Evolutionary conservation across 1,140 invertebrate genomes (phyloP), one percentile per base, ranked within the genome.

Genomic region (Bradynema listronoti): DNA sequence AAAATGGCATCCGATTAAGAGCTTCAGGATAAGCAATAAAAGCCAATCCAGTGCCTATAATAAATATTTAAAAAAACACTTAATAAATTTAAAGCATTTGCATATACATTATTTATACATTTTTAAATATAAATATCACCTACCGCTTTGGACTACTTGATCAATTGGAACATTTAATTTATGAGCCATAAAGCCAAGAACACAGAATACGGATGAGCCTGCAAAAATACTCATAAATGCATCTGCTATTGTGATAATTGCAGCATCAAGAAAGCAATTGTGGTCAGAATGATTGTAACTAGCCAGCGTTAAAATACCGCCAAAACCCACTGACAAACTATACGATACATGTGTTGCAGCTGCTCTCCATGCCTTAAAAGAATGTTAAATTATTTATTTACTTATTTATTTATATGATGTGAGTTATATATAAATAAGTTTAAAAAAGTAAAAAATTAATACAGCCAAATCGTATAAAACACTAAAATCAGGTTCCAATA

Each of bases 381-480:
- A 2, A 75, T 24, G 53, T 58, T 63, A 54, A 86, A 89, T 0
- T 85, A 68, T 33, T 91, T 88, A 6, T 89, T 89, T 43, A 86
- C 80, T 0, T 74, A 78, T 1, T 88, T 86, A 0, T 88, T 88
- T 4, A 78, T 1, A 87, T 88, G 1, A 83, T 81, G 62, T 86
- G n/a, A n/a, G n/a, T n/a, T n/a, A n/a, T n/a, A n/a, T n/a, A n/a
- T n/a, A n/a, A n/a, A n/a, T n/a, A n/a, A n/a, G n/a, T n/a, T n/a
- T n/a, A n/a, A n/a, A n/a, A n/a, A n/a, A n/a, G n/a, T n/a, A n/a
- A n/a, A n/a, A n/a, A n/a, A n/a, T n/a, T n/a, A n/a, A n/a, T n/a
- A n/a, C n/a, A n/a, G n/a, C n/a, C n/a, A n/a, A n/a, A n/a, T n/a
- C n/a, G n/a, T n/a, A n/a, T n/a, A n/a, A n/a, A n/a, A 56, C 62